These are phyloP conservation scores for Colaptes auratus DNA, from an alignment of 2,113 vertebrate genomes.

Conservation along the genomic window DNA sequence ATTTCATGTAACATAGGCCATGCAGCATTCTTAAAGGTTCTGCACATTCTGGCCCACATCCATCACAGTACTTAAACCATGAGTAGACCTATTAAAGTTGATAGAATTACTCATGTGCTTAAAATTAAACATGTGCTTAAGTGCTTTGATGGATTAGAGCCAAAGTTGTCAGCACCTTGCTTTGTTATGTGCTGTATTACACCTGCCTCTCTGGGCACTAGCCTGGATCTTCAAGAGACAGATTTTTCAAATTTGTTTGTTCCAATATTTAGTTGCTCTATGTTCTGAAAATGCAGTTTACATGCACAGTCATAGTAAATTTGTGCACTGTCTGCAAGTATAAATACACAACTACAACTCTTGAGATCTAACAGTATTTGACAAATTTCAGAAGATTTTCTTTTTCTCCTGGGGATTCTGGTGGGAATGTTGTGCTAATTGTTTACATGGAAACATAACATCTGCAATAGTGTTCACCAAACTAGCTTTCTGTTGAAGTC, in stretches of 20 bases:
- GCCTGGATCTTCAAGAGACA: background rate
- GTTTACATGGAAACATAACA: background rate
- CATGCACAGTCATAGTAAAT: background rate
- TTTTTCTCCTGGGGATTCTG: background rate
- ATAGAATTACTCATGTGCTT: conserved; percentile 72
- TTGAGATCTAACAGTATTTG: background rate
- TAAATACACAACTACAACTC: background rate
- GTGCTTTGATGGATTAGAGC: conserved; percentile 64
- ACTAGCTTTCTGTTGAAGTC: background rate
- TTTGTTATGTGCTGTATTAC: conserved; percentile 38
- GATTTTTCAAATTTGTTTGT: background rate
- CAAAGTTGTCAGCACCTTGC: conserved; percentile 67
- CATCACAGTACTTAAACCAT: conserved; percentile 64
- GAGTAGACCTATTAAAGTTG: conserved; percentile 69
- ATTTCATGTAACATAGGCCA: background rate
- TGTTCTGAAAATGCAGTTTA: background rate
- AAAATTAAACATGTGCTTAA: conserved; percentile 72
- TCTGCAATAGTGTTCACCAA: background rate
- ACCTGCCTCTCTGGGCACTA: conserved; percentile 16
- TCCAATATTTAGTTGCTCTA: background rate
- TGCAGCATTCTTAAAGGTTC: conserved; percentile 43
- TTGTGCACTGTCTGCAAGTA: background rate
- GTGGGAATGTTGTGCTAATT: background rate
- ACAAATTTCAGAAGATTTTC: background rate
- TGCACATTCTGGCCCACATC: conserved; percentile 12